Conservation (phyloP, 2,888 invertebrate species). For the Ophion ellenae region DNA sequence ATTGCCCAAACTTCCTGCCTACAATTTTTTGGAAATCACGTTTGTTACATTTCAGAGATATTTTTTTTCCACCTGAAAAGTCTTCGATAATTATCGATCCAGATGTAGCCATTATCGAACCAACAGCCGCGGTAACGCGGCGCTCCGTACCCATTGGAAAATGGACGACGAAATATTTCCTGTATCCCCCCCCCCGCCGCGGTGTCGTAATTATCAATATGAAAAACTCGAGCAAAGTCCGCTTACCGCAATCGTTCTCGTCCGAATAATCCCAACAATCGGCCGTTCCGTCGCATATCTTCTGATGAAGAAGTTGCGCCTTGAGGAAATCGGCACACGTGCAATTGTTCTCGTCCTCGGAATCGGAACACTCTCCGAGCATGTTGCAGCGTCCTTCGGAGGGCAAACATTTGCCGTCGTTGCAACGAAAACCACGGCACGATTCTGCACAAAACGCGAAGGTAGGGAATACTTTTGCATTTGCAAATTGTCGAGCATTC, state of each 20-base stretch:
- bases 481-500: not conserved
- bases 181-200: too few species aligned
- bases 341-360: constrained; percentile 90
- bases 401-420: constrained; percentile 88
- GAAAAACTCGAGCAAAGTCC: not conserved
- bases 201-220: not conserved
- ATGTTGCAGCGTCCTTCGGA: constrained; percentile 89
- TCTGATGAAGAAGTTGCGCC: constrained; percentile 88
- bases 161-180: not conserved
- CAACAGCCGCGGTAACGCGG: too few species aligned
- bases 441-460: constrained; percentile 74
- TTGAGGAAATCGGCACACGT: constrained; percentile 90
- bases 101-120: too few species aligned
- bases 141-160: not conserved
- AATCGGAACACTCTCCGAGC: constrained; percentile 88
- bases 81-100: too few species aligned
- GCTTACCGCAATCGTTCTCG: constrained; percentile 90
- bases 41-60: too few species aligned
- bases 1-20: too few species aligned
- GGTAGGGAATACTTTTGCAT: not conserved
- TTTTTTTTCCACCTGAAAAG: too few species aligned
- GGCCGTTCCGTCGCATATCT: constrained; percentile 91
- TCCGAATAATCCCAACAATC: constrained; percentile 93
- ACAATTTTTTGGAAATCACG: too few species aligned
- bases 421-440: constrained; percentile 86